These are phyloP conservation scores for Neofelis nebulosa DNA, from an alignment of 2,113 vertebrate genomes.

Conservation along the genomic window DNA sequence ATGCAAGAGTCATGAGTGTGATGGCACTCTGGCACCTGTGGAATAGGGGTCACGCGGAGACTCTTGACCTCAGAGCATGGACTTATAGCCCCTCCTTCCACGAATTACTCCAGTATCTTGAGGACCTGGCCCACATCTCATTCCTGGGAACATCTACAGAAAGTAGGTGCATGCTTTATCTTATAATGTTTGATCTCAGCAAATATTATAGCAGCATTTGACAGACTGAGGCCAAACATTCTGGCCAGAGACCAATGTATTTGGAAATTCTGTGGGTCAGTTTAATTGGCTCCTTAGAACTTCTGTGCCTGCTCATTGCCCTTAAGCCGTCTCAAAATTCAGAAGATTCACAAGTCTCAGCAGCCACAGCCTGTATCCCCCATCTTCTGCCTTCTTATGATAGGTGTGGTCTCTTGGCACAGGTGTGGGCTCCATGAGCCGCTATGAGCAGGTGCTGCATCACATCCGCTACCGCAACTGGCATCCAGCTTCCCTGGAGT, in stretches of 20 bases:
- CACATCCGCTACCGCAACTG: constrained; percentile 92
- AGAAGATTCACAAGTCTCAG: not conserved
- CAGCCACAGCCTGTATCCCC: not conserved
- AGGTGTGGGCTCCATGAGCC: constrained; percentile 97
- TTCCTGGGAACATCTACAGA: not conserved
- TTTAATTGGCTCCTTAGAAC: not conserved
- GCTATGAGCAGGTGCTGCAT: constrained; percentile 92
- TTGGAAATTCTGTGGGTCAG: not conserved
- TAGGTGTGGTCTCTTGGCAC: constrained; percentile 7
- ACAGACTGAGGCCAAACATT: not conserved
- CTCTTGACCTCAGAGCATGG: not conserved
- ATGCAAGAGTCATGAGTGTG: not conserved
- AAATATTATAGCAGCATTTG: not conserved
- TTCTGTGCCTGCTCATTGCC: not conserved
- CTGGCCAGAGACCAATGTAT: not conserved
- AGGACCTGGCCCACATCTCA: too few species aligned
- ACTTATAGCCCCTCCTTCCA: not conserved
- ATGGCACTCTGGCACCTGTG: not conserved
- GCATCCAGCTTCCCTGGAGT: constrained; percentile 83
- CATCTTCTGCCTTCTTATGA: not conserved
- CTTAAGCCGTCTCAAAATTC: not conserved
- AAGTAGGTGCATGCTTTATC: not conserved
- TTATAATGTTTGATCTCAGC: not conserved
- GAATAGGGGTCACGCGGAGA: not conserved
- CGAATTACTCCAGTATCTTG: not conserved